These are phyloP conservation scores for Heterotis niloticus DNA, from an alignment of 2,113 vertebrate genomes.

Conservation along the genomic window DNA sequence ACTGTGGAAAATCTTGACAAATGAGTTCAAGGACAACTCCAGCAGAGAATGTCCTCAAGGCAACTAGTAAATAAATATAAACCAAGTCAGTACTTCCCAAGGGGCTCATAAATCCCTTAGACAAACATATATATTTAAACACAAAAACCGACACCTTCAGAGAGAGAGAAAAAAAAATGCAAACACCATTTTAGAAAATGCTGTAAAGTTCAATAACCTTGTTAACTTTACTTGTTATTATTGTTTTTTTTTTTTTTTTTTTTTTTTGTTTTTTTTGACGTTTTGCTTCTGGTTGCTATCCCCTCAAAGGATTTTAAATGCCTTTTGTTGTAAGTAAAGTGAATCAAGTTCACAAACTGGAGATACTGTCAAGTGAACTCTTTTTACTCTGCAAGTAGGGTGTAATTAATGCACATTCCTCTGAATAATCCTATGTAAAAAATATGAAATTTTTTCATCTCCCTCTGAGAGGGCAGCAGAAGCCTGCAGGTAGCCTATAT, in stretches of 20 bases:
- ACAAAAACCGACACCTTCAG: not conserved
- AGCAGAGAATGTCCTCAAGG: conserved; percentile 13
- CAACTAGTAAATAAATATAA: not conserved
- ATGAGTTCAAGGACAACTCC: not conserved
- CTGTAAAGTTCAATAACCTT: not conserved
- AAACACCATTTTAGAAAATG: not conserved
- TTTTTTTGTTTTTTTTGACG: not conserved
- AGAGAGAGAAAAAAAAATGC: not conserved
- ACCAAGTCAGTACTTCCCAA: not conserved
- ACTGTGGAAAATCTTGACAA: not conserved
- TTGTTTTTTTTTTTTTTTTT: not conserved
- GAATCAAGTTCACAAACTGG: not conserved
- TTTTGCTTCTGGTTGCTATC: not conserved
- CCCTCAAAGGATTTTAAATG: not conserved
- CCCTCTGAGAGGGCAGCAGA: not conserved
- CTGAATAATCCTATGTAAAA: conserved; percentile 1
- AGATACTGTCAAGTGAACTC: not conserved
- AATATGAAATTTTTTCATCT: conserved; percentile 1
- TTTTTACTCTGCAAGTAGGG: not conserved
- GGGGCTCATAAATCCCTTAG: not conserved
- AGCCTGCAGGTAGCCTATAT: conserved; percentile 1
- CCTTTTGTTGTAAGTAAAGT: not conserved
- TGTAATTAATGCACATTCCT: not conserved
- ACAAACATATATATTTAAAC: not conserved
- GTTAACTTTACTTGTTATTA: not conserved